A percentile compares a stretch with the other conserved stretches of the same genome.
These are phyloP conservation scores for Psittacus erithacus DNA, from an alignment of 2,113 vertebrate species.

Conservation along the genomic window DNA sequence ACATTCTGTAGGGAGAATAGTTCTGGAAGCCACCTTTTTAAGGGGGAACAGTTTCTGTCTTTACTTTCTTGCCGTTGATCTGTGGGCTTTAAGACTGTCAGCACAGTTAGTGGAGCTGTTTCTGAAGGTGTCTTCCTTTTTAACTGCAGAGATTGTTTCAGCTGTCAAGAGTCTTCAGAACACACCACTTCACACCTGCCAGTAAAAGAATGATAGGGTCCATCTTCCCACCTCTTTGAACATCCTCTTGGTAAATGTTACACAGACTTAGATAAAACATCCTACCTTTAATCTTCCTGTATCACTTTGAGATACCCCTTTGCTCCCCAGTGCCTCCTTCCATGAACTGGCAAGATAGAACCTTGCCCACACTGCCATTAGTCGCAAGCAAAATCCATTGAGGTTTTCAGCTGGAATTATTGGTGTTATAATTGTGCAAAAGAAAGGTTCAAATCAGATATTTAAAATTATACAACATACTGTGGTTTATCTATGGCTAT, in stretches of 20 bases:
- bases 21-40: not conserved
- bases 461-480: not conserved
- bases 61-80: not conserved
- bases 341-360: not conserved
- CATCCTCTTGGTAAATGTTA: not conserved
- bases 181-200: not conserved
- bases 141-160: not conserved
- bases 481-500: not conserved
- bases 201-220: not conserved
- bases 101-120: not conserved
- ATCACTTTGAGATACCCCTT: not conserved
- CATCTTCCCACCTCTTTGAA: not conserved
- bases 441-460: not conserved
- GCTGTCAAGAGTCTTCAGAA: not conserved
- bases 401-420: slow-evolving; percentile 1
- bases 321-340: not conserved
- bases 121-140: not conserved
- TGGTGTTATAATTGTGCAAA: slow-evolving; percentile 16
- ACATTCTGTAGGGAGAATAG: not conserved
- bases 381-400: not conserved
- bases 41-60: not conserved
- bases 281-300: not conserved
- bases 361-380: not conserved
- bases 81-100: not conserved
- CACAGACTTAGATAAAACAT: not conserved